Base-by-base conservation (phyloP, 2,888 invertebrate species). In the Blastobasis lacticolella region DNA sequence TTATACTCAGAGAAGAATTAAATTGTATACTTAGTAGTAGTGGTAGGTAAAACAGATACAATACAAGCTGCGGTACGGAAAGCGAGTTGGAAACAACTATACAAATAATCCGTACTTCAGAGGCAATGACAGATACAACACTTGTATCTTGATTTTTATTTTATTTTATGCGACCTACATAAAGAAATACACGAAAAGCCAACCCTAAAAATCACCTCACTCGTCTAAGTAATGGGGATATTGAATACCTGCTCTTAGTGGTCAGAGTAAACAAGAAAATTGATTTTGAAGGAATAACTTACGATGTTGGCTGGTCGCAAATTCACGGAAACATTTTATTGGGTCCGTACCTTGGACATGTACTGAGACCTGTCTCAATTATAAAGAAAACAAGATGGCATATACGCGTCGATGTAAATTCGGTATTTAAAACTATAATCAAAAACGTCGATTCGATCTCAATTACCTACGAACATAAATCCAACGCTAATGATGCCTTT, bases 211-310 rank as follows among this genome's bases (percentile, higher is more conserved):
- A 53, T 52, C 52, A 60, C 49, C 49, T 10, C 38, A 37, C 49
- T 58, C 44, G 54, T 73, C 73, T 80, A 78, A 81, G 74, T 81
- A 75, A 79, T 73, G 78, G 71, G 64, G 2, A 23, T 66, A 59
- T 59, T 63, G 69, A 72, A 75, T 74, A 76, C 73, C 75, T 58
- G 77, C 73, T 68, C 71, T 75, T 75, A 80, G 70, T 72, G 75
- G 68, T 73, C 78, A 77, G 76, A 77, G 78, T 80, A 84, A 84
- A 85, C 79, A 82, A 73, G 82, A 78, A 85, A 86, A 86, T 86
- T 86, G 85, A 86, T 85, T 86, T 81, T 80, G 74, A 81, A 78
- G 65, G 67, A 72, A 69, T 76, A 73, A 76, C 63, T 69, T 75
- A 75, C 66, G 71, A 67, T 62, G 68, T 64, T 72, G 62, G 60